Evolutionary conservation across 2,888 invertebrate species (phyloP), one percentile per base, ranked within the genome.

Genomic region (Drosophila testacea): DNA sequence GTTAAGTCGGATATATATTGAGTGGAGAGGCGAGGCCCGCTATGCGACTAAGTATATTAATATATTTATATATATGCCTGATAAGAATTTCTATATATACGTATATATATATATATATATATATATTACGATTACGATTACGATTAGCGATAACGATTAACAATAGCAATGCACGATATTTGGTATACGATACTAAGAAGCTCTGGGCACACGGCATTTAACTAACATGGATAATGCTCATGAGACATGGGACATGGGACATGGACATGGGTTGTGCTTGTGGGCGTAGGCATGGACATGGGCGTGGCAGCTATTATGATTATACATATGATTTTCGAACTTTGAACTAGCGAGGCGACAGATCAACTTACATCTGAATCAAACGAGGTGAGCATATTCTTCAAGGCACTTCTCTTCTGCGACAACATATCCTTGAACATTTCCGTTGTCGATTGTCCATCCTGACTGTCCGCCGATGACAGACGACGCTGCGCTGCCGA

Each of bases 361-460:
- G 10, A n/a, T 41, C 16, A 9, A 95, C 95, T 95, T 94, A 98
- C 97, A 93, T 98, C 98, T 0, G 97, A 97, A 90, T 96, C 98
- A 92, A 96, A 97, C 6, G 96, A 98, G 62, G 97, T 97, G 63
- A 98, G 93, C 93, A 96, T 97, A 92, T 96, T 96, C 77, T 97
- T 94, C 32, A 98, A 94, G 88, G 96, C 95, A 90, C 98, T 96
- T 80, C 98, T 95, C 92, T 98, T 98, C 91, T 98, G 98, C 79
- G 96, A 97, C 82, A 98, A 94, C 95, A 98, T 96, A 90, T 98
- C 98, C 90, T 97, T 95, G 92, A 98, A 97, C 95, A 98, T 97
- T 90, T 98, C 98, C 0, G 97, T 95, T 3, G 97, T 96, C 54
- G 96, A 96, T 86, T 96, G 96, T 4, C 94, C 94, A 74, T 95